phyloP scores from a whole-genome alignment of 2,888 invertebrate species.

The Sphaeridia pumilis region DNA sequence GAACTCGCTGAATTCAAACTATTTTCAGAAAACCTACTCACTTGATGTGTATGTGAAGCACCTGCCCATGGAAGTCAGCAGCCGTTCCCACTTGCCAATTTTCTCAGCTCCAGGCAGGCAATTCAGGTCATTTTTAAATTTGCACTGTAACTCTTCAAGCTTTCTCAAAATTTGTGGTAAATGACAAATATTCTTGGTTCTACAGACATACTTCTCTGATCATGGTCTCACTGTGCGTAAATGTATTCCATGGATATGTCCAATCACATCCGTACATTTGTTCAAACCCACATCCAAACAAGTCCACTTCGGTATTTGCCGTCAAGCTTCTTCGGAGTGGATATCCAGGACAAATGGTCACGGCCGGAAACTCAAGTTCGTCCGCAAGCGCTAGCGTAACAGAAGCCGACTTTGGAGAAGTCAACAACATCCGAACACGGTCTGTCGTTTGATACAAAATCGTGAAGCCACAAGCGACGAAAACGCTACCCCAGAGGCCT shows the following conservation, averaged over 20 bases:
- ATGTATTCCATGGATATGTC: constrained; percentile 19
- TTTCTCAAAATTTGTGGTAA: not conserved
- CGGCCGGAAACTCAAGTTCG: constrained; percentile 14
- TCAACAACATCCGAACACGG: constrained; percentile 2
- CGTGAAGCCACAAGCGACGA: not conserved
- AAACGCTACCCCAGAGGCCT: constrained; percentile 6
- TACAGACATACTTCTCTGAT: constrained; percentile 9
- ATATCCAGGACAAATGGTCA: constrained; percentile 22
- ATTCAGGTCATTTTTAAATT: constrained; percentile 8
- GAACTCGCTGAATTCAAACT: constrained; percentile 7
- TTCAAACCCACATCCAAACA: constrained; percentile 14
- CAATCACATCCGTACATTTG: constrained; percentile 10
- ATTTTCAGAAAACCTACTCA: constrained; percentile 1
- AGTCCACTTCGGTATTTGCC: constrained; percentile 5
- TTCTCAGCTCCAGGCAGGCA: constrained; percentile 18
- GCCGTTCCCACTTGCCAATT: constrained; percentile 16
- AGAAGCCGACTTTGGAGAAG: constrained; percentile 15
- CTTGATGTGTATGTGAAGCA: constrained; percentile 20
- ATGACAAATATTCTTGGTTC: not conserved
- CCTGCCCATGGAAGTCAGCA: constrained; percentile 18
- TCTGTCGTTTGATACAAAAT: constrained; percentile 12
- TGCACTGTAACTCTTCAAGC: constrained; percentile 4
- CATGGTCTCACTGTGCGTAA: constrained; percentile 18
- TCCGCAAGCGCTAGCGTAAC: constrained; percentile 13
- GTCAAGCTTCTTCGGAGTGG: constrained; percentile 10